A percentile compares a stretch with the other conserved stretches of the same genome.
Conservation (phyloP, 2,888 invertebrate species). For the Andricus quercusramuli region DNA sequence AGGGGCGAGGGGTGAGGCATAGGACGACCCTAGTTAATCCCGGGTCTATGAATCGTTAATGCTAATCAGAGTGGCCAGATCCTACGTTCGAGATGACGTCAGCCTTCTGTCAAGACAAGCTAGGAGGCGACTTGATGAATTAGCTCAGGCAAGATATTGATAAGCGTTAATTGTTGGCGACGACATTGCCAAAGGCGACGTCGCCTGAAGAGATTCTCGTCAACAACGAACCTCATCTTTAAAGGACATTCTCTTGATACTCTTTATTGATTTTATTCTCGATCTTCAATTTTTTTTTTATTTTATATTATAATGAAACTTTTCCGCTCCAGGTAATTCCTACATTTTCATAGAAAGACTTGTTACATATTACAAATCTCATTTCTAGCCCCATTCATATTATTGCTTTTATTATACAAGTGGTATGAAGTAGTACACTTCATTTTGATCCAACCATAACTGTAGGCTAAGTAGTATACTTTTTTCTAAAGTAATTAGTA, state of each 20-base stretch:
- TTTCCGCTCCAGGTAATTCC: too few species aligned
- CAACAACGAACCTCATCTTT: background rate
- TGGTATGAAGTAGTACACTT: too few species aligned
- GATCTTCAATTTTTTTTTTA: too few species aligned
- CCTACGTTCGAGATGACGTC: slow-evolving; percentile 66
- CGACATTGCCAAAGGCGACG: background rate
- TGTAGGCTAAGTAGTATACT: too few species aligned
- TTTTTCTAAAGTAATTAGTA: too few species aligned
- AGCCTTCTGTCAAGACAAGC: slow-evolving; percentile 67
- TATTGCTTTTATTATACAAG: too few species aligned
- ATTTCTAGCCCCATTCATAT: too few species aligned
- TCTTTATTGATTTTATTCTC: background rate
- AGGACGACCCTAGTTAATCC: slow-evolving; percentile 68
- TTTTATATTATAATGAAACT: too few species aligned
- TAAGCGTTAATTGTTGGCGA: slow-evolving; percentile 43
- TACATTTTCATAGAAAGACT: too few species aligned
- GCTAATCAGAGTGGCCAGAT: slow-evolving; percentile 72
- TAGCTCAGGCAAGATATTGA: slow-evolving; percentile 59
- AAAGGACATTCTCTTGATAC: background rate
- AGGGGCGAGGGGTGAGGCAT: slow-evolving; percentile 62
- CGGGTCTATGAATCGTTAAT: slow-evolving; percentile 73
- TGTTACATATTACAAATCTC: too few species aligned
- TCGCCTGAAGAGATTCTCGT: background rate
- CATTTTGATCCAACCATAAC: too few species aligned
- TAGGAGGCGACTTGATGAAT: slow-evolving; percentile 69